These are phyloP conservation scores for Sinocyclocheilus anshuiensis DNA, from an alignment of 2,113 vertebrate species.

Conservation along the genomic window DNA sequence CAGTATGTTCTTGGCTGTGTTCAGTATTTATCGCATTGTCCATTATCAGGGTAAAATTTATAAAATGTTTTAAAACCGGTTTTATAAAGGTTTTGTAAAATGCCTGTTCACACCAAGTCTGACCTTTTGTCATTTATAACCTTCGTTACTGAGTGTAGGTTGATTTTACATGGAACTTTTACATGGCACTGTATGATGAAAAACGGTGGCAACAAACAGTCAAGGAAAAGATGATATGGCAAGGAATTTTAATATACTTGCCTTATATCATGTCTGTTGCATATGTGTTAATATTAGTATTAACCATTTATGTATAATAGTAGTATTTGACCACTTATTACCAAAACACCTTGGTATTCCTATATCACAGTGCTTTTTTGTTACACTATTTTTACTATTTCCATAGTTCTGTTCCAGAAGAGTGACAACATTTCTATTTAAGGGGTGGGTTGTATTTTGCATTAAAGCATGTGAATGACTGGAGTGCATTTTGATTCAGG, in stretches of 20 bases:
- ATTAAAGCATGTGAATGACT: not conserved
- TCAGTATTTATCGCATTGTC: too few species aligned
- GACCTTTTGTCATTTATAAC: not conserved
- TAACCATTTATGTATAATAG: not conserved
- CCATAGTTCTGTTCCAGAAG: not conserved
- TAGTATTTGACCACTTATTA: not conserved
- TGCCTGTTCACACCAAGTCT: not conserved
- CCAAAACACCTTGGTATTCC: not conserved
- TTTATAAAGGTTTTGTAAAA: not conserved
- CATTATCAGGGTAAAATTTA: too few species aligned
- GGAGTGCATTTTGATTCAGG: slow-evolving; percentile 12
- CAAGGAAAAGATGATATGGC: not conserved
- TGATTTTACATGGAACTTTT: not conserved
- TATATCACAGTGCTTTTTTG: not conserved
- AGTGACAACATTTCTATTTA: not conserved
- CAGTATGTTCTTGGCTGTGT: too few species aligned
- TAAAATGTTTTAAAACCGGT: too few species aligned
- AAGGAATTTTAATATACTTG: not conserved
- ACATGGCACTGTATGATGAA: not conserved
- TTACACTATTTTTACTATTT: slow-evolving; percentile 3
- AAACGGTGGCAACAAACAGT: not conserved
- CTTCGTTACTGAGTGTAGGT: not conserved
- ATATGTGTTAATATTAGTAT: not conserved
- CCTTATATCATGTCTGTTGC: not conserved
- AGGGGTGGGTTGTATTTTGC: slow-evolving; percentile 6